Base-by-base conservation (phyloP, 2,888 invertebrate species). In the Linnaemya vulpina region DNA sequence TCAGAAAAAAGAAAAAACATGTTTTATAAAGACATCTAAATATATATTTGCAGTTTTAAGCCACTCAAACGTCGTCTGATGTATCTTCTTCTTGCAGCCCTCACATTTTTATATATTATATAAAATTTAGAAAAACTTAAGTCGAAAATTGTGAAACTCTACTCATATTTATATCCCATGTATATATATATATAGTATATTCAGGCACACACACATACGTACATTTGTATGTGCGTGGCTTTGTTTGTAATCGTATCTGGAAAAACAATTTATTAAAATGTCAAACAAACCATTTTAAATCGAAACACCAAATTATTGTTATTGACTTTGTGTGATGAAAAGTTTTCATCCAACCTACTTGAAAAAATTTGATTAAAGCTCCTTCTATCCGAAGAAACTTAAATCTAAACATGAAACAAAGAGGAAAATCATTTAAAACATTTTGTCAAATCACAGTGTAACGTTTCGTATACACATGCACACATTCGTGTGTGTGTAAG, bases 251-350 rank as follows among this genome's bases (percentile, higher is more conserved):
- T 79, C 65, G 30, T 3, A 30, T 30, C 3, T 2, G 30, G 30
- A 30, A 30, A 84, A 46, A 70, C 65, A 86, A 85, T 84, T 86
- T 86, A 82, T 65, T 81, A 86, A 84, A 73, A 81, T 81, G 83
- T 60, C 82, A 75, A 82, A 86, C 73, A 84, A 79, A 79, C 83
- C 83, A 71, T 85, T 86, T 84, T 65, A 73, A 67, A 82, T 63
- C 71, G 71, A 83, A 76, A 73, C 60, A 62, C 43, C 43, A 68
- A 73, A 78, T 73, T 77, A 60, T 71, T 77, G 58, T 43, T 77
- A 53, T 58, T 71, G 76, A 67, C 71, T 80, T 74, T 60, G 62
- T 51, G 13, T 17, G 11, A 68, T 1, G 38, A 38, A 53, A 35
- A 40, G n/a, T 70, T 15, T 46, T 71, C 13, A 35, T 68, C 2